Evolutionary conservation across 2,113 vertebrate genomes (phyloP), one percentile per base, ranked within the genome.

Genomic region (Mustela nigripes): DNA sequence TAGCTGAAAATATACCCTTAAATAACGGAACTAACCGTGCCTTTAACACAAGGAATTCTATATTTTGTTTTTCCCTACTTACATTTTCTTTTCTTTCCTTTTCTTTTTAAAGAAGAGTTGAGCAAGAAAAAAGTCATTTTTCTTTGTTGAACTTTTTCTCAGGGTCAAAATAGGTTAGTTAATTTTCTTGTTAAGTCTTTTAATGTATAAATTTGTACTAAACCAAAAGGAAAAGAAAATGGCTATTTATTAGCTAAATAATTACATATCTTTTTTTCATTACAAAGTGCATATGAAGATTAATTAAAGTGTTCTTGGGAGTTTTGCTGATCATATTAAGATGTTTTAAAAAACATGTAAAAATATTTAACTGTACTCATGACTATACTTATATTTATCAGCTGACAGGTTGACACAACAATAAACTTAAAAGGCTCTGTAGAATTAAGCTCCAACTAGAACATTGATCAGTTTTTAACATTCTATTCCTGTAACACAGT

Each of bases 301-400:
- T 93, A 74, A 65, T 82, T 83, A 63, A 88, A 87, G 36, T 11
- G 4, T 95, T 90, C 2, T 90, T 67, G 42, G 12, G 89, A 56
- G 11, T 50, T 88, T 94, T 96, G 53, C 11, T 92, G 42, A 73
- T 93, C 39, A 76, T 69, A 65, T 92, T 84, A 93, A 96, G 82
- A 67, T 62, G 7, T 76, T 96, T 73, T 81, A 4, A 91, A 92
- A 96, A 86, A 4, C 15, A 69, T 94, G 62, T 62, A 69, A 94
- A 94, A 81, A 1, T 8, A 69, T 94, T 60, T 53, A 71, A 83
- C 4, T 81, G 0, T 86, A 67, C 39, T 83, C 3, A 58, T 60
- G 74, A 78, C 74, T 79, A 18, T 79, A 28, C 2, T 89, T 5
- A 31, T 36, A 74, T 83, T 53, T 96, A 81, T 86, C 56, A 93